Evolutionary conservation across 2,888 invertebrate genomes (phyloP).

Genomic region (Molanna angustata): DNA sequence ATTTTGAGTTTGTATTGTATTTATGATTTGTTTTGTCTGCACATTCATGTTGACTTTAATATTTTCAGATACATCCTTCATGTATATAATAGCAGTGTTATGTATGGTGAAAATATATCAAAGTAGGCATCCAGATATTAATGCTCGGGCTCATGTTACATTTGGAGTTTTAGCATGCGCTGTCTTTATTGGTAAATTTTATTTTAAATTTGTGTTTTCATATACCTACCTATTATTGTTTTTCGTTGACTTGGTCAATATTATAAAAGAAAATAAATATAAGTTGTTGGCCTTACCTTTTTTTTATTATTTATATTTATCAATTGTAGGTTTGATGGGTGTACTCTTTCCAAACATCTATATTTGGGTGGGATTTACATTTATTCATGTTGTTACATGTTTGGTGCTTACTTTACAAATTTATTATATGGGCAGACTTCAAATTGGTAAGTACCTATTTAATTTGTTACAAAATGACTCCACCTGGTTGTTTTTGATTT

Average conservation of each 20-base stretch:
- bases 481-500: no score
- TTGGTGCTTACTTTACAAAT: conserved; percentile 67
- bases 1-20: no score
- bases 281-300: neutral
- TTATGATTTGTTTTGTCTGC: no score
- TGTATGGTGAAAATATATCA: conserved; percentile 87
- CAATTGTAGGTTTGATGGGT: conserved; percentile 60
- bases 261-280: neutral
- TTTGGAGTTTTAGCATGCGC: conserved; percentile 77
- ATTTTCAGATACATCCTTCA: conserved; percentile 81
- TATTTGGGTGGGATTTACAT: conserved; percentile 73
- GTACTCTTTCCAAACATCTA: conserved; percentile 61
- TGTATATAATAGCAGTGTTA: conserved; percentile 87
- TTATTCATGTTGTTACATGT: conserved; percentile 64
- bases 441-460: conserved; percentile 56
- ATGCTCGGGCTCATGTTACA: conserved; percentile 76
- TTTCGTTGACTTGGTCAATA: neutral
- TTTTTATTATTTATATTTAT: neutral
- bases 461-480: no score
- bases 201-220: neutral
- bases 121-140: conserved; percentile 83
- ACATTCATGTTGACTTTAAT: no score
- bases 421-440: conserved; percentile 73
- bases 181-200: conserved; percentile 59
- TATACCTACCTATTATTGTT: neutral